phyloP scores from a whole-genome alignment of 2,113 vertebrate genomes.

The Apteryx mantelli region DNA sequence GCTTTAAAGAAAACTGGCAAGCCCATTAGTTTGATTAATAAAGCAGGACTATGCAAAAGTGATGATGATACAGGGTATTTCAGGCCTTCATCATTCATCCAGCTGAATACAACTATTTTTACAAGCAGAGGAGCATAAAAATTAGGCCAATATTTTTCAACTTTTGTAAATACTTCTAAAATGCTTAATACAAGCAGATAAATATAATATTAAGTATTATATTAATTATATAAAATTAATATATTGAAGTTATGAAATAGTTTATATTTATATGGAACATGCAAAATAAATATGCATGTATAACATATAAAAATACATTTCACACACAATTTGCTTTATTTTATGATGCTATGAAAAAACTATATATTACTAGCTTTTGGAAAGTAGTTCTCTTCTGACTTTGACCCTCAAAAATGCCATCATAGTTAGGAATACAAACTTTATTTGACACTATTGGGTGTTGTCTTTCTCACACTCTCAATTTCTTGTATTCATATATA shows the following conservation, averaged over 20 bases:
- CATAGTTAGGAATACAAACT: background rate
- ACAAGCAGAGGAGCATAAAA: background rate
- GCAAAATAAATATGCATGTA: background rate
- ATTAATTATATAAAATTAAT: background rate
- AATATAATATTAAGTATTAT: background rate
- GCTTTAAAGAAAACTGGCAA: background rate
- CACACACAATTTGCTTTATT: background rate
- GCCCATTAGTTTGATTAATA: background rate
- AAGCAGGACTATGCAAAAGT: background rate
- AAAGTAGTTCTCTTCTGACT: background rate
- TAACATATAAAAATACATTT: background rate
- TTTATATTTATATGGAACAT: background rate
- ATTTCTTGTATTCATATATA: background rate
- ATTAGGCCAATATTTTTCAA: background rate
- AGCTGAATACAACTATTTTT: background rate
- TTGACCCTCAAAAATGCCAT: background rate
- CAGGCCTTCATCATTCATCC: background rate
- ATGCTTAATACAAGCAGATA: background rate
- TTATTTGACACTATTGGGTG: fast-evolving
- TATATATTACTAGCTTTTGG: background rate
- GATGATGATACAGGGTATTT: background rate
- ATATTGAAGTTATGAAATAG: background rate
- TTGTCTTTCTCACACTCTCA: background rate
- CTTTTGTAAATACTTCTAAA: background rate
- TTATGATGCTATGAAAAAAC: background rate